Evolutionary conservation across 2,888 invertebrate genomes (phyloP).

Genomic region (Diplolepis rosae): DNA sequence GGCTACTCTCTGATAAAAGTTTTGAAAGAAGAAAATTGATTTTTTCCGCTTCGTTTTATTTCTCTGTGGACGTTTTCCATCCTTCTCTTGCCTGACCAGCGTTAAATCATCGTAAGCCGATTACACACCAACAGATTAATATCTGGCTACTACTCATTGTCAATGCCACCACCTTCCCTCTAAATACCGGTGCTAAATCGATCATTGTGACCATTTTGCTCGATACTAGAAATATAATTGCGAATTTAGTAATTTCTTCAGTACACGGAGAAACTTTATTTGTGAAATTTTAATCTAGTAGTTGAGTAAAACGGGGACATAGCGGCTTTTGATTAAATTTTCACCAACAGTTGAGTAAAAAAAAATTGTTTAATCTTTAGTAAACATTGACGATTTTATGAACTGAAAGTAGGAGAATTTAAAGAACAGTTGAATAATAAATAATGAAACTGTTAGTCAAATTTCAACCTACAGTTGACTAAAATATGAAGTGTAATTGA

Average conservation of each 20-base stretch:
- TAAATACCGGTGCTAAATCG: not conserved
- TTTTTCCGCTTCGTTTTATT: slow-evolving; percentile 50
- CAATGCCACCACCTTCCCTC: slow-evolving; percentile 17
- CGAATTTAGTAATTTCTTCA: not conserved
- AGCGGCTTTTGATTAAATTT: too few species aligned
- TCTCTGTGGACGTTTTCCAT: slow-evolving; percentile 52
- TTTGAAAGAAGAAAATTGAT: slow-evolving; percentile 53
- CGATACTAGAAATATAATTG: not conserved
- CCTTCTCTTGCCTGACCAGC: slow-evolving; percentile 53
- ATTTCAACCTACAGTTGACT: too few species aligned
- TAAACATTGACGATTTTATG: too few species aligned
- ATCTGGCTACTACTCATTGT: slow-evolving; percentile 59
- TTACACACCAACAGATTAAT: slow-evolving; percentile 70
- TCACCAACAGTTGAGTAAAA: too few species aligned
- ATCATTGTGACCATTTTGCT: not conserved
- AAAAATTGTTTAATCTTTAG: too few species aligned
- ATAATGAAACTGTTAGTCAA: too few species aligned
- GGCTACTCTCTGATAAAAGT: slow-evolving; percentile 56
- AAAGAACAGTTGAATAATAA: too few species aligned
- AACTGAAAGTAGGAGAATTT: too few species aligned
- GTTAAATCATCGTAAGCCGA: slow-evolving; percentile 69
- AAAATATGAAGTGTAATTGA: too few species aligned
- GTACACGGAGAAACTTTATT: not conserved
- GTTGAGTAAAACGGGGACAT: too few species aligned
- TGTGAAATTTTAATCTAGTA: too few species aligned